Evolutionary conservation across 2,113 vertebrate species (phyloP).

Genomic region (Stigmatopora argus): DNA sequence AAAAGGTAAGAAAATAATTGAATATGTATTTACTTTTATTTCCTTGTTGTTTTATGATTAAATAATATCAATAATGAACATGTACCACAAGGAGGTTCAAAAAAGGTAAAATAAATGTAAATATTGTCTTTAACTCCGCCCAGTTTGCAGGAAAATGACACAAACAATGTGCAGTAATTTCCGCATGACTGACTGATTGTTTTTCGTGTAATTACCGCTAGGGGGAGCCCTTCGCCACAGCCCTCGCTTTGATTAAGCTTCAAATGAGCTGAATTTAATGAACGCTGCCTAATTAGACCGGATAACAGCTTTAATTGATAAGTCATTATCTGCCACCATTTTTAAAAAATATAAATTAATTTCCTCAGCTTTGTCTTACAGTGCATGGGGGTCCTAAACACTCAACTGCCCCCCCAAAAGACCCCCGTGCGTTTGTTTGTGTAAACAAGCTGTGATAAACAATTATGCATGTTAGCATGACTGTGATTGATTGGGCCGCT

Average conservation of each 20-base stretch:
- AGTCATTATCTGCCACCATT: slow-evolving; percentile 73
- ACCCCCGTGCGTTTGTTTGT: slow-evolving; percentile 57
- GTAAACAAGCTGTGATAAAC: slow-evolving; percentile 67
- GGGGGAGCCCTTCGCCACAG: slow-evolving; percentile 70
- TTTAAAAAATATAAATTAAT: slow-evolving; percentile 62
- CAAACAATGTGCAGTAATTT: neutral
- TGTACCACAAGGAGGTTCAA: too few relatives aligned
- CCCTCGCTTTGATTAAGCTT: slow-evolving; percentile 87
- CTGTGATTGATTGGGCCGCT: slow-evolving; percentile 42
- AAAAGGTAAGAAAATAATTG: too few relatives aligned
- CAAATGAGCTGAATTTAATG: slow-evolving; percentile 96
- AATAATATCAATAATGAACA: too few relatives aligned
- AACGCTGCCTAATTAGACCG: slow-evolving; percentile 88
- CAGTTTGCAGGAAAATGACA: neutral
- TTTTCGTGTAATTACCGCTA: slow-evolving; percentile 42
- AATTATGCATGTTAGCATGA: slow-evolving; percentile 57
- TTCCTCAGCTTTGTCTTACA: slow-evolving; percentile 48
- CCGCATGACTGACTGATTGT: neutral
- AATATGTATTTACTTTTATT: too few relatives aligned
- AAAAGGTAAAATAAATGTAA: neutral
- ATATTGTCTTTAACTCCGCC: neutral
- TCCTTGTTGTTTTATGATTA: too few relatives aligned
- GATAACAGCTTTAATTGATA: slow-evolving; percentile 87
- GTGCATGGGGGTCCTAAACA: slow-evolving; percentile 32
- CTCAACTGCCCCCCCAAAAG: slow-evolving; percentile 2